These are phyloP conservation scores for Chouioia cunea DNA, from an alignment of 2,888 invertebrate genomes.

Conservation along the genomic window DNA sequence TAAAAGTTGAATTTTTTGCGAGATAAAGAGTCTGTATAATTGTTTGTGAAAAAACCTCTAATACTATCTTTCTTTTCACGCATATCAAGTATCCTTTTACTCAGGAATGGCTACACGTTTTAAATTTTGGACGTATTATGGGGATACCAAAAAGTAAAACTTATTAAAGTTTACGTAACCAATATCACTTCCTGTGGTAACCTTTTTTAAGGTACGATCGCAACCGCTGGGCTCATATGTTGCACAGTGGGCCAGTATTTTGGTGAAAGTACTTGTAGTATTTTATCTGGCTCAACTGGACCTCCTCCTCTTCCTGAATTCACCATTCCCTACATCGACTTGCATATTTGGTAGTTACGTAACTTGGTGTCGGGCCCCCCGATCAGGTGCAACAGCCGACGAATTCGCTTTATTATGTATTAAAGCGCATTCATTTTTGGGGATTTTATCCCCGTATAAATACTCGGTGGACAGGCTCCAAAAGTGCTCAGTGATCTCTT, in stretches of 20 bases:
- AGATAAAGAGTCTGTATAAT: too few species aligned
- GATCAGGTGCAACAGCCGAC: neutral
- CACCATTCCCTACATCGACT: neutral
- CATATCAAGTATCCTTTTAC: conserved; percentile 7
- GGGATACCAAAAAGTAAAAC: conserved; percentile 23
- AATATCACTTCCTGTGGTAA: too few species aligned
- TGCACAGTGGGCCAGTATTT: conserved; percentile 25
- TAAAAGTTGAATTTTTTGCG: too few species aligned
- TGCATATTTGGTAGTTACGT: conserved; percentile 20
- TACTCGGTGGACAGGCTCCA: conserved; percentile 7
- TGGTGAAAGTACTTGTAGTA: conserved; percentile 31
- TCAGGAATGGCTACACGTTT: neutral
- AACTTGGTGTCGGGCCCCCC: neutral
- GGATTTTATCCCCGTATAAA: conserved; percentile 44
- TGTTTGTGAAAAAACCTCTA: too few species aligned
- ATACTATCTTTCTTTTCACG: neutral
- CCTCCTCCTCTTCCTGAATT: conserved; percentile 32
- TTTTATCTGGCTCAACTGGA: conserved; percentile 38
- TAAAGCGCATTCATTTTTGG: conserved; percentile 3
- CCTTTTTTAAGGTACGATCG: neutral
- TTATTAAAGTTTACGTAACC: conserved; percentile 23
- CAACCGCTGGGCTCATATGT: conserved; percentile 1
- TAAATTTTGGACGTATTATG: conserved; percentile 8
- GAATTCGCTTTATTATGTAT: conserved; percentile 26
- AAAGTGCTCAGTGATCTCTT: conserved; percentile 27